Evolutionary conservation across 2,797 vertebrate species (phyloP), one percentile per base, ranked within the genome.

Genomic region (Gymnothorax javanicus): DNA sequence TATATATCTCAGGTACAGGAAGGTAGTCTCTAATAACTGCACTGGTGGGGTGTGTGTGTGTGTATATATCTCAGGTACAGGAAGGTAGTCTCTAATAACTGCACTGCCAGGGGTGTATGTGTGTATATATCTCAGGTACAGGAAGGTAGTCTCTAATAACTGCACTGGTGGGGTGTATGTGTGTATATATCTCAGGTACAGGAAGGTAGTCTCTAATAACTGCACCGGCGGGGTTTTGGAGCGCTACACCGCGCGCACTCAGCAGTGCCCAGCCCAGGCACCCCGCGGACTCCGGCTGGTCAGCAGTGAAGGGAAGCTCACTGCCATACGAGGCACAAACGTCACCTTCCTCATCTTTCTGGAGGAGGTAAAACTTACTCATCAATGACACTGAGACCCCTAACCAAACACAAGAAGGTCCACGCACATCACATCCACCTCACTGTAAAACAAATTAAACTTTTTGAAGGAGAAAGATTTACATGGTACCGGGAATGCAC

Each of bases 151-250:
- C 50, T 99, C 97, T 86, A 99, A 99, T 88, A 99, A 99, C 94
- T 99, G 98, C 91, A 98, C 98, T 0, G 96, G 97, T 0, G 98
- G 98, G 0, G 97, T 99, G 33, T 43, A 43, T 43, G 33, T 43
- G 33, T 43, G 1, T 43, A 43, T 84, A 83, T 84, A 73, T 25
- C 84, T 0, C 93, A 99, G 98, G 79, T 99, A 99, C 90, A 94
- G 98, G 82, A 99, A 99, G 89, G 98, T 99, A n/a, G 97, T 99
- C 50, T 99, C 97, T 86, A 99, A 99, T 89, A 99, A 99, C 94
- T 99, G 98, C 91, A 98, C 98, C 0, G 96, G 97, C 0, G 98
- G 98, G 0, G 97, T 99, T 83, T 95, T 97, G 52, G 95, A 97
- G 0, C 93, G 95, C 86, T 99, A 98, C 91, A 99, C 97, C 0